Conservation (phyloP, 2,113 vertebrate species). For the Panurus biarmicus region DNA sequence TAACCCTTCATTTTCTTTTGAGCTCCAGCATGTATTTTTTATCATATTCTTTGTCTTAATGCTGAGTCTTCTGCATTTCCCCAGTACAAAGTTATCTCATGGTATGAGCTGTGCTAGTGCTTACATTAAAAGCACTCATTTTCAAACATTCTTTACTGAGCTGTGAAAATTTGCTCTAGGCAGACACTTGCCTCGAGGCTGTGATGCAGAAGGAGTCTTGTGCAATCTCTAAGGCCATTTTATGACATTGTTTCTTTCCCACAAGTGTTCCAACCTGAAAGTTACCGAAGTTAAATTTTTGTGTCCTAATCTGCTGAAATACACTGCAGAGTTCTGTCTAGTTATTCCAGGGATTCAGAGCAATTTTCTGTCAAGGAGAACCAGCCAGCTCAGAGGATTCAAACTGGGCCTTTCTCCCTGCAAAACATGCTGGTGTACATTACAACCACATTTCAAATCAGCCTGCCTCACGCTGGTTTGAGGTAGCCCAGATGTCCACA, state of each 20-base stretch:
- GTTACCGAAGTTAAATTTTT: background rate
- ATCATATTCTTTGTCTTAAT: constrained; percentile 5
- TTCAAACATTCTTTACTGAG: background rate
- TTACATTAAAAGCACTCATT: background rate
- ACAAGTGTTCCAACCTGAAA: background rate
- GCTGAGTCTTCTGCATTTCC: background rate
- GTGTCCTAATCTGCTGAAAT: background rate
- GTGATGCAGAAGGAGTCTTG: background rate
- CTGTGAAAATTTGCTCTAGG: background rate
- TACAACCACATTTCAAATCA: background rate
- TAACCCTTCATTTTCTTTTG: background rate
- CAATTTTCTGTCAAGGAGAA: background rate
- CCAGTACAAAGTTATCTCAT: background rate
- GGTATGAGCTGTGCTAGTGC: background rate
- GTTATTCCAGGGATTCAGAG: background rate
- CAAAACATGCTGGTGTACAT: background rate
- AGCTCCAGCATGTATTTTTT: background rate
- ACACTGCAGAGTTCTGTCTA: background rate
- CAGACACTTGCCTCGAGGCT: background rate
- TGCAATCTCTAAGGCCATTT: background rate
- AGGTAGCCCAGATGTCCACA: background rate
- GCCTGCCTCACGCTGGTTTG: rapidly evolving
- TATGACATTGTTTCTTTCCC: background rate
- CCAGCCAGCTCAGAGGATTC: background rate
- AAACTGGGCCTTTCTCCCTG: background rate